Conservation (phyloP, 2,888 invertebrate genomes). For the Balanococcus diminutus region DNA sequence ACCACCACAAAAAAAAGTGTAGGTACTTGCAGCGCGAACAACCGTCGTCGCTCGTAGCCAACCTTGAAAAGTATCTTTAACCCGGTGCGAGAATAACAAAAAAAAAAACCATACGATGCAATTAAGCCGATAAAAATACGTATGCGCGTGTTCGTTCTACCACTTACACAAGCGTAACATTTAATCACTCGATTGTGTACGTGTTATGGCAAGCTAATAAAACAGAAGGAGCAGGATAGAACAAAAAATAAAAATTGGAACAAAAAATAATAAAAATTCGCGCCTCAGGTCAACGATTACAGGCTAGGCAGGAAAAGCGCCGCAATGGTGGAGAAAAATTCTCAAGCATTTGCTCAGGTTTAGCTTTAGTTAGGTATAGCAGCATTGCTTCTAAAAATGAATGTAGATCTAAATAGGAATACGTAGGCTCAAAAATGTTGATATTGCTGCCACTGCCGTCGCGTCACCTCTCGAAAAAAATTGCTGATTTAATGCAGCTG, state of each 20-base stretch:
- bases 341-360: too few species aligned
- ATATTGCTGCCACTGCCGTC: neutral
- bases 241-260: too few species aligned
- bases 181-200: neutral
- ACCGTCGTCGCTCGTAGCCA: slow-evolving; percentile 4
- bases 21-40: neutral
- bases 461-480: neutral
- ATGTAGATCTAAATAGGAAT: too few species aligned
- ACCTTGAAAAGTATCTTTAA: slow-evolving; percentile 27
- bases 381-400: too few species aligned
- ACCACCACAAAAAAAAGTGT: neutral
- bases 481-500: too few species aligned
- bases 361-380: too few species aligned
- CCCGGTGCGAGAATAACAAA: slow-evolving; percentile 17
- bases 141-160: neutral
- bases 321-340: neutral
- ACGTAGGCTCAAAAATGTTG: neutral
- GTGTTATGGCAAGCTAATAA: neutral
- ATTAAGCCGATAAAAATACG: slow-evolving; percentile 13
- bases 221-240: neutral
- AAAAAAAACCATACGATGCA: neutral
- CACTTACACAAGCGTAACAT: neutral
- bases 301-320: neutral
- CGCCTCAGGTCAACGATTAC: neutral
- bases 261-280: neutral